Evolutionary conservation across 1,140 invertebrate species (phyloP).

Genomic region (Anastrepha obliqua): DNA sequence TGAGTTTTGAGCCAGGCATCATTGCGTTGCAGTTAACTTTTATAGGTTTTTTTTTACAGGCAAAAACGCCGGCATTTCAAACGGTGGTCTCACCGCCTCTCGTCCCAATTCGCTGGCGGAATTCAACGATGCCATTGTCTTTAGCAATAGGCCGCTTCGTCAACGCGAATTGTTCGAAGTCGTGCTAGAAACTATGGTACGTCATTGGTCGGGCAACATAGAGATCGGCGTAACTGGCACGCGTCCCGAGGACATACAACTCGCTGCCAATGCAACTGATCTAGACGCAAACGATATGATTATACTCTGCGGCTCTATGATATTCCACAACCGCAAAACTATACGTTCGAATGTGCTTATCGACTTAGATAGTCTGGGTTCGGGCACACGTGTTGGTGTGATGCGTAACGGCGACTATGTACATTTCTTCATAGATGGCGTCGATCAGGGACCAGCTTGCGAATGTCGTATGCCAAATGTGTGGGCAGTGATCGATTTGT

Average conservation of each 20-base stretch:
- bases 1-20: not conserved
- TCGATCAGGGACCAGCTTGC: constrained; percentile 92
- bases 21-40: not conserved
- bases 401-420: constrained; percentile 91
- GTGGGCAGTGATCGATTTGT: constrained; percentile 95
- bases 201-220: constrained; percentile 92
- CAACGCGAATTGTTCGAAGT: constrained; percentile 96
- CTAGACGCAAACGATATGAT: constrained; percentile 91
- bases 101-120: constrained; percentile 90
- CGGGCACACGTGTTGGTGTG: constrained; percentile 88
- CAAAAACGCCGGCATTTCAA: constrained; percentile 90
- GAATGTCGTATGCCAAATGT: constrained; percentile 87
- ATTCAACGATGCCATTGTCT: constrained; percentile 95
- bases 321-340: constrained; percentile 89
- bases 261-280: constrained; percentile 94
- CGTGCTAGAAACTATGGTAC: constrained; percentile 92
- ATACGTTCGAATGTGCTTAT: constrained; percentile 88
- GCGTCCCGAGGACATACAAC: constrained; percentile 88
- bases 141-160: constrained; percentile 89
- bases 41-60: not conserved
- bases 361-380: constrained; percentile 86
- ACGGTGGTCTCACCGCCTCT: constrained; percentile 89
- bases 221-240: constrained; percentile 92
- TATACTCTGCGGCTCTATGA: constrained; percentile 89
- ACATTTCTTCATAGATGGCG: constrained; percentile 93